Evolutionary conservation across 2,888 invertebrate genomes (phyloP).

Genomic region (Leistus spinibarbis): DNA sequence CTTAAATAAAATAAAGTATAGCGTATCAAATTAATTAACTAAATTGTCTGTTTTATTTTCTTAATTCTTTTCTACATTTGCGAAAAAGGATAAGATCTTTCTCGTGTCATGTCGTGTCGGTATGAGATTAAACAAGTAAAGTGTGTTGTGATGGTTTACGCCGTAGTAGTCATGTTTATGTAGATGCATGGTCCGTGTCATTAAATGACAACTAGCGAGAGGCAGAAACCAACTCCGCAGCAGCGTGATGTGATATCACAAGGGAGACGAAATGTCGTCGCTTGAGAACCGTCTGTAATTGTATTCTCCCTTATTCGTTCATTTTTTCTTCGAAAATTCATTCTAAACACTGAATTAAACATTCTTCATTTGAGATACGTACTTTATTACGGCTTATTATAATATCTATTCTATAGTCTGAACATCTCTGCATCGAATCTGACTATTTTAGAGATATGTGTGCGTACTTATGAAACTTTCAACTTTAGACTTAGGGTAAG

Average conservation of each 20-base stretch:
- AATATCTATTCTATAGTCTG: too few relatives aligned
- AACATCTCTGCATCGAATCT: too few relatives aligned
- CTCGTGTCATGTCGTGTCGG: neutral
- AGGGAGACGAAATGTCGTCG: neutral
- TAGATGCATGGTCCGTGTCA: slow-evolving; percentile 29
- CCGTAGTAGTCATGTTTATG: slow-evolving; percentile 9
- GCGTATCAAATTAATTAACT: neutral
- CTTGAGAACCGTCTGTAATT: slow-evolving; percentile 13
- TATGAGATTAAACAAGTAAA: slow-evolving; percentile 10
- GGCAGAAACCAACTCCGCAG: neutral
- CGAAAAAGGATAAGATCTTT: neutral
- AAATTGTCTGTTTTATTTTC: neutral
- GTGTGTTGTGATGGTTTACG: slow-evolving; percentile 8
- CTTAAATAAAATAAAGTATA: too few relatives aligned
- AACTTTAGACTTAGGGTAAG: too few relatives aligned
- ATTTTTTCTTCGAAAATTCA: neutral
- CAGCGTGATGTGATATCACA: neutral
- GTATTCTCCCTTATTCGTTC: slow-evolving; percentile 2
- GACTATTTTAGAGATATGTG: too few relatives aligned
- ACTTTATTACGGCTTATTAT: too few relatives aligned
- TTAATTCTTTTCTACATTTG: neutral
- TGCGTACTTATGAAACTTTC: too few relatives aligned
- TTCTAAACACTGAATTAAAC: too few relatives aligned
- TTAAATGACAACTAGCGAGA: slow-evolving; percentile 16
- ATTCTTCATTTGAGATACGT: too few relatives aligned